Base-by-base conservation (phyloP, 2,113 vertebrate species). In the Phocoena sinus region DNA sequence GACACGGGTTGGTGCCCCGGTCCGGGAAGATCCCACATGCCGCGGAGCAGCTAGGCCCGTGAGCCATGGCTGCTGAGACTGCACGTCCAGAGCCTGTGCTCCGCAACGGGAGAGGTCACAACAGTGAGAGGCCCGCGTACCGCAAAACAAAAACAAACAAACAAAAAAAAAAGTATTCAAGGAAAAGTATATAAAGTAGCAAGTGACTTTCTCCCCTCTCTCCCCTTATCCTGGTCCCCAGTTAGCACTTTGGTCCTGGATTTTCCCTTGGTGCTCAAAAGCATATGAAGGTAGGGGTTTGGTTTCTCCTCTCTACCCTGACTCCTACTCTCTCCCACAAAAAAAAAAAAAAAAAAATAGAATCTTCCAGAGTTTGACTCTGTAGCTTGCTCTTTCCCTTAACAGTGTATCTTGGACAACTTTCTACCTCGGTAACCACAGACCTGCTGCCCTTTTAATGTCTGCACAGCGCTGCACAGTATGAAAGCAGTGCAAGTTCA, bases 391-490 rank as follows among this genome's bases (percentile, higher is more conserved):
- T 38, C 17, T 83, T 79, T n/a, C 56, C 50, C 25, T n/a, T 28
- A 28, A 65, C 41, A 2, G 20, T 9, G 5, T 8, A 10, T 28
- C 47, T 33, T 33, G 47, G 56, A 56, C 53, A 26, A 1, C 15
- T 8, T 58, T 44, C 71, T 20, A 47, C 6, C 65, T 26, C 63
- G 0, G 62, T 23, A 33, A 18, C 70, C 0, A 18, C 33, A 25
- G 8, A 14, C 2, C 12, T 12, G 0, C 74, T 23, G 18, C 56
- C 41, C 38, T 21, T 10, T 60, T 20, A 23, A 2, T 1, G 53
- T 62, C 33, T n/a, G 14, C 47, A 12, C 74, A 5, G 44, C 44
- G 3, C 6, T 4, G 65, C 36, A 1, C 1, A 18, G 53, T 31
- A 6, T 28, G 36, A 23, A 6, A 53, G 3, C 38, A 33, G 15